Conservation (phyloP, 1,140 invertebrate genomes). For the Carposina sasakii region DNA sequence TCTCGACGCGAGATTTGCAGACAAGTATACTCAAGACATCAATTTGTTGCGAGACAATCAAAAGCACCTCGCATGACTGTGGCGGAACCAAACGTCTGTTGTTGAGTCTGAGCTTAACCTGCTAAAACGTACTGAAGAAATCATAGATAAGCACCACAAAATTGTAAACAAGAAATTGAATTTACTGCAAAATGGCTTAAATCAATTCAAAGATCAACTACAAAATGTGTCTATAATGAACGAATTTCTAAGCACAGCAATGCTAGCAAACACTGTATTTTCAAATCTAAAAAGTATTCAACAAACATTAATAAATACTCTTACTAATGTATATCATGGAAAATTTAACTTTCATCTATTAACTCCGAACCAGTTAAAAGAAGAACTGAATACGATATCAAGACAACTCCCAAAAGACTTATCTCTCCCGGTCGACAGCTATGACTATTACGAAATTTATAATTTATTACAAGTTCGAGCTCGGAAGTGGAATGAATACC, state of each 20-base stretch:
- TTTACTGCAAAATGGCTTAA: neutral
- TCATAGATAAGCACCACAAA: slow-evolving; percentile 12
- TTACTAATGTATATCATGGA: slow-evolving; percentile 19
- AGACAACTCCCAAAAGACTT: slow-evolving; percentile 15
- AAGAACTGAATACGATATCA: slow-evolving; percentile 13
- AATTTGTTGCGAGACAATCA: slow-evolving; percentile 8
- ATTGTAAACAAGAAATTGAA: slow-evolving; percentile 11
- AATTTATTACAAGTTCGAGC: neutral
- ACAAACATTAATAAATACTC: slow-evolving; percentile 10
- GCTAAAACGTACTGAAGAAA: slow-evolving; percentile 11
- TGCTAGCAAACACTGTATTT: slow-evolving; percentile 15
- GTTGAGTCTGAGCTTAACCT: slow-evolving; percentile 13
- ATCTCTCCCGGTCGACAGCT: slow-evolving; percentile 12
- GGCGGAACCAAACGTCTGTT: slow-evolving; percentile 10
- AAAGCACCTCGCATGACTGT: slow-evolving; percentile 10
- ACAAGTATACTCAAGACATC: slow-evolving; percentile 14
- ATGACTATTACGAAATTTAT: neutral
- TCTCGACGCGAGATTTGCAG: slow-evolving; percentile 10
- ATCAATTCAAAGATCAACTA: neutral
- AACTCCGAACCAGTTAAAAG: slow-evolving; percentile 14
- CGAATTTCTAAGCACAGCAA: slow-evolving; percentile 11
- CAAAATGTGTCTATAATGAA: slow-evolving; percentile 11
- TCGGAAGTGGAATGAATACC: neutral
- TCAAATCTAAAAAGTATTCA: slow-evolving; percentile 15
- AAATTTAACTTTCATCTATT: slow-evolving; percentile 19